Evolutionary conservation across 2,888 invertebrate genomes (phyloP).

Genomic region (Mechanitis messenoides): DNA sequence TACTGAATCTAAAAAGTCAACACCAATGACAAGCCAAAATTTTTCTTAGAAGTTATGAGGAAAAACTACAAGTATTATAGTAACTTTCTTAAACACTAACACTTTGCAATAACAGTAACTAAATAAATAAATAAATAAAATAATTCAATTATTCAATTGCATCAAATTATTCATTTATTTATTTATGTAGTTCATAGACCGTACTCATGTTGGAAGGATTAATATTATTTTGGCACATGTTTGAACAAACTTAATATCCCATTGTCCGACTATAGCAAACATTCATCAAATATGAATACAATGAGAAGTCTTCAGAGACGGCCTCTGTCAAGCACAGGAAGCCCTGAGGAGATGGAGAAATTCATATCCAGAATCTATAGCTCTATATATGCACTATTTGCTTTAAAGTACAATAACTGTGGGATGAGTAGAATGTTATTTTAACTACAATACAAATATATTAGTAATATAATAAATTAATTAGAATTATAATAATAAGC

Average conservation of each 20-base stretch:
- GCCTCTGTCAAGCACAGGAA: constrained; percentile 19
- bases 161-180: no score
- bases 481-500: background rate
- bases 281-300: constrained; percentile 17
- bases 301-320: constrained; percentile 20
- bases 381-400: background rate
- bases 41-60: no score
- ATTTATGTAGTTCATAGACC: no score
- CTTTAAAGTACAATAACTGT: background rate
- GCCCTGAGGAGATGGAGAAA: constrained; percentile 21
- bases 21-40: no score
- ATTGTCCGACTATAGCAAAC: background rate
- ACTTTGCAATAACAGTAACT: no score
- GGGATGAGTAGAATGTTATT: background rate
- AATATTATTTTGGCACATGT: background rate
- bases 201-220: background rate
- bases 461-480: no score
- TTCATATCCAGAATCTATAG: constrained; percentile 13
- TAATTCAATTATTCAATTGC: no score
- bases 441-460: background rate
- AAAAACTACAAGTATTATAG: no score
- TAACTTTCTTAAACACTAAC: no score
- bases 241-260: background rate
- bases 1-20: no score
- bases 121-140: no score